A percentile compares a stretch with the other conserved stretches of the same genome.
Conservation (phyloP, 2,888 invertebrate genomes). For the Drosophila kuntzei region DNA sequence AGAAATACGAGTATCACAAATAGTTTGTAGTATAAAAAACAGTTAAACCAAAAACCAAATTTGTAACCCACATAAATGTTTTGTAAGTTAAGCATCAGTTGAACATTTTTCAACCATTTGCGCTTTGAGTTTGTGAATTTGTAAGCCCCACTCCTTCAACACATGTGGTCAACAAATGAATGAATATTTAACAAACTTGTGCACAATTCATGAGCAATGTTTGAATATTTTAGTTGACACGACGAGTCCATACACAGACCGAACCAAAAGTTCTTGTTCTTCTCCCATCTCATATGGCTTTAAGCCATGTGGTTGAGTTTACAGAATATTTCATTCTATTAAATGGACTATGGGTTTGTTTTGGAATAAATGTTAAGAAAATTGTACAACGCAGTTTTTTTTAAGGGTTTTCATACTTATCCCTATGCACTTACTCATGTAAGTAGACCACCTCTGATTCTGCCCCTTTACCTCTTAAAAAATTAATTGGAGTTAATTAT, state of each 20-base stretch:
- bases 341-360: background rate
- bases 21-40: background rate
- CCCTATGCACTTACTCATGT: background rate
- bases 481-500: background rate
- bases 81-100: constrained; percentile 6
- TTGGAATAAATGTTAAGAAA: background rate
- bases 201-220: constrained; percentile 63
- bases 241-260: constrained; percentile 17
- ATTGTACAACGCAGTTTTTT: no score
- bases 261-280: constrained; percentile 12
- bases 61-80: background rate
- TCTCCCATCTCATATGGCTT: constrained; percentile 2
- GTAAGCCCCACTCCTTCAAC: constrained; percentile 29
- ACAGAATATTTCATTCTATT: constrained; percentile 3
- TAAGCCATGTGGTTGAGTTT: constrained; percentile 1
- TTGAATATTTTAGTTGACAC: constrained; percentile 65
- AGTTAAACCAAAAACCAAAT: no score
- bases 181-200: constrained; percentile 77
- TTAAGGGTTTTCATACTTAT: no score
- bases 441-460: background rate
- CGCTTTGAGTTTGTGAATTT: constrained; percentile 30
- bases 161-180: constrained; percentile 68
- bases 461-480: background rate
- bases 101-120: constrained; percentile 32
- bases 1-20: background rate